phyloP scores from a whole-genome alignment of 2,797 vertebrate genomes.

The Anguilla anguilla region DNA sequence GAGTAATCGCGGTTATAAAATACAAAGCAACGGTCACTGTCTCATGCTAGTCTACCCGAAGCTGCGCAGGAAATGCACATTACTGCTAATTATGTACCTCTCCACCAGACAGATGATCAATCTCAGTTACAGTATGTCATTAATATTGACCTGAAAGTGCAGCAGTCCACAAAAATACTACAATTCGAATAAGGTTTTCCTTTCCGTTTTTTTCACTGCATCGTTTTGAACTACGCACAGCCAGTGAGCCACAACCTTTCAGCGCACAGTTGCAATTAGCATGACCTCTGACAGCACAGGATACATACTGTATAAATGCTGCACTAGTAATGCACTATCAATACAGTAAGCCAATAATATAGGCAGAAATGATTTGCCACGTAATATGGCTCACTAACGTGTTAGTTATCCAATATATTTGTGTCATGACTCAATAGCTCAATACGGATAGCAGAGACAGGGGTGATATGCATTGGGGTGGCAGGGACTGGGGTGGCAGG shows the following conservation, averaged over 20 bases:
- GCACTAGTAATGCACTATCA: neutral
- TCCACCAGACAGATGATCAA: neutral
- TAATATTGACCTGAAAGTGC: neutral
- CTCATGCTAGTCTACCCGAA: neutral
- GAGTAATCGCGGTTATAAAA: neutral
- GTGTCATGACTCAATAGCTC: neutral
- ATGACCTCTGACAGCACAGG: neutral
- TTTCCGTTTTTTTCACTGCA: neutral
- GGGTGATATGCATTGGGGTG: too few species aligned
- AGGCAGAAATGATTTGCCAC: neutral
- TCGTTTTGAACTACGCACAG: neutral
- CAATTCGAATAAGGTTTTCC: neutral
- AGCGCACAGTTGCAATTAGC: neutral
- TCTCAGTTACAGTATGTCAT: neutral
- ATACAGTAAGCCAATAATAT: neutral
- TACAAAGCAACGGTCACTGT: neutral
- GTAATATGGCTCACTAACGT: neutral
- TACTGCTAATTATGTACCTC: neutral
- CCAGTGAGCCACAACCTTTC: neutral
- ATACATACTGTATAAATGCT: neutral
- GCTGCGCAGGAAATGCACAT: neutral
- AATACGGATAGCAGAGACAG: too few species aligned
- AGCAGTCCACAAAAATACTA: neutral
- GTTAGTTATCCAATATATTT: neutral
- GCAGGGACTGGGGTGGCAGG: too few species aligned